Evolutionary conservation across 2,888 invertebrate species (phyloP).

Genomic region (Malachius bipustulatus): DNA sequence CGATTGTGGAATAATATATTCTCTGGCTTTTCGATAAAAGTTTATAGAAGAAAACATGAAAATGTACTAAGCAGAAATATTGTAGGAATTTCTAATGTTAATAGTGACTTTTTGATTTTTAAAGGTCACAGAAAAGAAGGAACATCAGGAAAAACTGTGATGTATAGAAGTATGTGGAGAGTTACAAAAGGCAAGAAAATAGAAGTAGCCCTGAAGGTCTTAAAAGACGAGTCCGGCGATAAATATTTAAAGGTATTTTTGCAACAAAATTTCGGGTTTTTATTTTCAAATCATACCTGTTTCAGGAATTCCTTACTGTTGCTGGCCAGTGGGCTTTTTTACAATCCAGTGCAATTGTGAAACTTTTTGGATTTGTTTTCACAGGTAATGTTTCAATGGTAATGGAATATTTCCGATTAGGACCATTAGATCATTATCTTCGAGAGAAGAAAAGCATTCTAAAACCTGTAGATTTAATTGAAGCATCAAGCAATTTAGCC

Average conservation of each 20-base stretch:
- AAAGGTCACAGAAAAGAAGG: conserved; percentile 49
- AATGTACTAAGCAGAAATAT: too few species aligned
- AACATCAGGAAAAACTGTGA: conserved; percentile 50
- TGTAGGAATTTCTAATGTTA: too few species aligned
- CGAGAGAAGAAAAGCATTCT: conserved; percentile 40
- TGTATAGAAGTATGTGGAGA: conserved; percentile 67
- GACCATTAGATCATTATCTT: conserved; percentile 65
- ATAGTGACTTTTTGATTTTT: too few species aligned
- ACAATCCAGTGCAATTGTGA: conserved; percentile 63
- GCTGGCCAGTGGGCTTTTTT: conserved; percentile 70
- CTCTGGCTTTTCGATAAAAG: too few species aligned
- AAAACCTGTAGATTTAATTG: conserved; percentile 61
- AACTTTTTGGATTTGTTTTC: conserved; percentile 65
- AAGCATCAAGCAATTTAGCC: conserved; percentile 69
- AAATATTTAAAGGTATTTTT: conserved; percentile 47
- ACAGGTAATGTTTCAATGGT: conserved; percentile 69
- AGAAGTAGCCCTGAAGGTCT: conserved; percentile 67
- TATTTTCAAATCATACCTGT: neutral
- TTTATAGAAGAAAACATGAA: too few species aligned
- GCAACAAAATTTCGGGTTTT: conserved; percentile 7
- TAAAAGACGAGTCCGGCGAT: conserved; percentile 53
- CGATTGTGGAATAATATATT: too few species aligned
- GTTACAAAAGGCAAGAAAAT: conserved; percentile 62
- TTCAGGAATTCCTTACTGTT: conserved; percentile 64
- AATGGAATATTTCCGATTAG: conserved; percentile 66